A percentile compares a stretch with the other conserved stretches of the same genome.
Conservation (phyloP, 2,797 vertebrate species). For the Gouania willdenowi region DNA sequence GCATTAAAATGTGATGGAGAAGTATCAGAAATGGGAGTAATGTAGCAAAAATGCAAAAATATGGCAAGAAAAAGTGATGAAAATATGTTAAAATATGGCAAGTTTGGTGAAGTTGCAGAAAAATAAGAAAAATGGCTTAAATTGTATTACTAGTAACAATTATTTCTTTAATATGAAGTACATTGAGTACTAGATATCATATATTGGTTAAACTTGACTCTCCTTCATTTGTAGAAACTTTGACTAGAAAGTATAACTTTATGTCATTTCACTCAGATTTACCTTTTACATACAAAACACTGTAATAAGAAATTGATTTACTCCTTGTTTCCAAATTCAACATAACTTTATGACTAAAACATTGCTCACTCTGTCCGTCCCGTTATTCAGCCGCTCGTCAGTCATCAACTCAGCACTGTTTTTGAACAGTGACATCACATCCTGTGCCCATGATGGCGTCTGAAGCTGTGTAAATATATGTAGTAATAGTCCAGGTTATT, state of each 20-base stretch:
- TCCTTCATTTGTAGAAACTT: slow-evolving; percentile 8
- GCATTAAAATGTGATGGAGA: no score
- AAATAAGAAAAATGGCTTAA: no score
- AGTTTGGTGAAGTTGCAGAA: no score
- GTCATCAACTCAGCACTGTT: slow-evolving; percentile 29
- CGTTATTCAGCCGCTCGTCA: slow-evolving; percentile 34
- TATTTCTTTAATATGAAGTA: no score
- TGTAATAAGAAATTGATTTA: slow-evolving; percentile 44
- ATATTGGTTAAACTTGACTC: slow-evolving; percentile 20
- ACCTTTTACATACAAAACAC: no score
- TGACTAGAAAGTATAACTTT: neutral
- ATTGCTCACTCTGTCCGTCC: slow-evolving; percentile 51
- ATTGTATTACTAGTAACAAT: no score
- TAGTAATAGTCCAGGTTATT: slow-evolving; percentile 41
- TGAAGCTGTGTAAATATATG: slow-evolving; percentile 56
- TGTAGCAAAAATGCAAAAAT: no score
- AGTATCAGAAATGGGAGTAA: no score
- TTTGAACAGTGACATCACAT: slow-evolving; percentile 53
- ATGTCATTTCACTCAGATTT: no score
- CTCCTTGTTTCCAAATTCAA: slow-evolving; percentile 35
- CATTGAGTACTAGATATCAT: no score
- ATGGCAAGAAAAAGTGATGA: no score
- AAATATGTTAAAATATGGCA: no score
- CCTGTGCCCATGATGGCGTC: slow-evolving; percentile 26
- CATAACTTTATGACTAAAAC: slow-evolving; percentile 42